Percentiles rank a stretch among this genome's conserved stretches.
These are phyloP conservation scores for Homarus gammarus DNA, from an alignment of 2,888 invertebrate genomes.

Conservation along the genomic window DNA sequence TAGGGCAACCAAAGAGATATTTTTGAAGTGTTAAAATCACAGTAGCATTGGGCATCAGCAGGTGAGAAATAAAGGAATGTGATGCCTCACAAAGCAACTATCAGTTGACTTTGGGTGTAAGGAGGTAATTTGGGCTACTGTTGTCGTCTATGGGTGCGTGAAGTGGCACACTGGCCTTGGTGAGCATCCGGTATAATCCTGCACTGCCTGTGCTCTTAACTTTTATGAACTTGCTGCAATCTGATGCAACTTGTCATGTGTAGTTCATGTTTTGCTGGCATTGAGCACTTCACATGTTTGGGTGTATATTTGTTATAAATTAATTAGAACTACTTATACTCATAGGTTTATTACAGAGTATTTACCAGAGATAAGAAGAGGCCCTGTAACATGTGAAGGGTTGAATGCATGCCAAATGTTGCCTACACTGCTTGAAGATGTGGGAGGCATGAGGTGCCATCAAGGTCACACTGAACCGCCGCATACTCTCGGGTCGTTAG, in stretches of 20 bases:
- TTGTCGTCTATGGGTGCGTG: slow-evolving; percentile 30
- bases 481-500: slow-evolving; percentile 48
- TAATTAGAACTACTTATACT: slow-evolving; percentile 34
- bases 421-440: slow-evolving; percentile 9
- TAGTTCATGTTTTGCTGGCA: slow-evolving; percentile 13
- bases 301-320: slow-evolving; percentile 43
- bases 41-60: neutral
- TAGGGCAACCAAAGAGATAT: neutral
- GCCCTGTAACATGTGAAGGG: slow-evolving; percentile 17
- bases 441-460: slow-evolving; percentile 51
- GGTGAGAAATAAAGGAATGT: slow-evolving; percentile 23
- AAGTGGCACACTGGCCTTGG: slow-evolving; percentile 46
- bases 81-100: slow-evolving; percentile 26
- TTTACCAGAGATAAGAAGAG: slow-evolving; percentile 26
- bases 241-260: neutral
- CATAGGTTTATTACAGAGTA: slow-evolving; percentile 36
- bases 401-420: slow-evolving; percentile 35
- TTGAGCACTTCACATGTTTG: slow-evolving; percentile 12
- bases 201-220: neutral
- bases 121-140: slow-evolving; percentile 31
- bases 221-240: slow-evolving; percentile 3
- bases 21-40: neutral
- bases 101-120: slow-evolving; percentile 6
- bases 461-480: slow-evolving; percentile 59
- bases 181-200: slow-evolving; percentile 41